Conservation (phyloP, 1,140 invertebrate genomes). For the Dreissena rostriformis region DNA sequence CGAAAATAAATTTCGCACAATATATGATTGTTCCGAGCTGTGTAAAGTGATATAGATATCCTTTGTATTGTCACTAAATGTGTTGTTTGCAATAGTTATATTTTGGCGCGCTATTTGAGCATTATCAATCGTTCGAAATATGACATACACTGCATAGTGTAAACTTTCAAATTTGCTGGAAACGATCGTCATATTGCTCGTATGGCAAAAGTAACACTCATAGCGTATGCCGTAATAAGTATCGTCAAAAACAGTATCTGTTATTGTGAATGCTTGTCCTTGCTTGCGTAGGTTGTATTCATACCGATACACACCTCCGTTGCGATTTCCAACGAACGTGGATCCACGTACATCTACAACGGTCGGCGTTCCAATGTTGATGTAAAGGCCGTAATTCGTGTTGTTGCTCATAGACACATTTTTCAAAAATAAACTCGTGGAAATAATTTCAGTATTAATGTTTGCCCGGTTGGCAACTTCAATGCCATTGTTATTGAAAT, state of each 20-base stretch:
- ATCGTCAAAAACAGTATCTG: neutral
- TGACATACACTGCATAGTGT: neutral
- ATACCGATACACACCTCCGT: neutral
- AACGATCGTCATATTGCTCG: neutral
- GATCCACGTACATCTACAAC: neutral
- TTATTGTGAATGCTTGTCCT: neutral
- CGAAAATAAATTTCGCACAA: neutral
- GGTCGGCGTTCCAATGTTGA: neutral
- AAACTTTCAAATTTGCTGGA: neutral
- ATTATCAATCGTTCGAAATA: no score
- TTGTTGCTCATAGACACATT: constrained; percentile 4
- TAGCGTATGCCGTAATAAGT: neutral
- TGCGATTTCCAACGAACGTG: neutral
- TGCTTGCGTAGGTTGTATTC: neutral
- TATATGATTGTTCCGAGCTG: neutral
- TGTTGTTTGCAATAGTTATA: no score
- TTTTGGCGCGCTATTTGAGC: no score
- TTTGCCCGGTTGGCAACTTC: neutral
- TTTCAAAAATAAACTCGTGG: neutral
- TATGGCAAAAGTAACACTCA: neutral
- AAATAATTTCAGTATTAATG: neutral
- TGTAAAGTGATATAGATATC: no score
- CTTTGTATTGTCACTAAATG: no score
- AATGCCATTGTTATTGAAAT: neutral
- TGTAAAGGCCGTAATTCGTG: neutral